phyloP scores from a whole-genome alignment of 2,888 invertebrate species.

The Oscheius onirici region DNA sequence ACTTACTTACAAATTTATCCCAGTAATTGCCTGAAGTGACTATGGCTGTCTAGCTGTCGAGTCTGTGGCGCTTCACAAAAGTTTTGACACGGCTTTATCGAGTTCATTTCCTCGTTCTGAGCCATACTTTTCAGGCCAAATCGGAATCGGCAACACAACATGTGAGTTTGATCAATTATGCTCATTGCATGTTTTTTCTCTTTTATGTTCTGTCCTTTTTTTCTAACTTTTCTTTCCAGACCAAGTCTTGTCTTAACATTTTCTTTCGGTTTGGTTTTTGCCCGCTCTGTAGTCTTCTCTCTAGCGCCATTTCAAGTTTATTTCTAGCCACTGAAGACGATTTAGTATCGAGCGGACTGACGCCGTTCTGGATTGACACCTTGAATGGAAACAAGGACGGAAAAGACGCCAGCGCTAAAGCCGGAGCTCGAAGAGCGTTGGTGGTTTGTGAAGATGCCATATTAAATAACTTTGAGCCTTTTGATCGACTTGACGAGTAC shows the following conservation, averaged over 20 bases:
- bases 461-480: not conserved
- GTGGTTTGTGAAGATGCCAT: constrained; percentile 24
- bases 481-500: constrained; percentile 35
- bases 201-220: not conserved
- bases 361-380: constrained; percentile 44
- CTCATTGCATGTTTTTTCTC: not conserved
- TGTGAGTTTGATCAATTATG: not conserved
- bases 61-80: no score
- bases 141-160: not conserved
- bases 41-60: no score
- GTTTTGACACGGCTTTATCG: no score
- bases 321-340: not conserved
- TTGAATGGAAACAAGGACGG: constrained; percentile 35
- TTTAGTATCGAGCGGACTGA: constrained; percentile 45
- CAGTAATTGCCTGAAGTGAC: no score
- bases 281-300: not conserved
- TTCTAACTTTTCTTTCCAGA: not conserved
- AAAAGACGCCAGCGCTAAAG: constrained; percentile 34
- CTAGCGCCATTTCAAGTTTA: not conserved
- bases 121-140: constrained; percentile 4
- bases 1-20: no score
- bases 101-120: no score
- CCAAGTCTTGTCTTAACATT: not conserved
- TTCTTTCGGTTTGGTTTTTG: not conserved
- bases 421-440: constrained; percentile 34